A percentile compares a stretch with the other conserved stretches of the same genome.
Evolutionary conservation across 2,888 invertebrate genomes (phyloP).

Genomic region (Drosophila melanosoma): DNA sequence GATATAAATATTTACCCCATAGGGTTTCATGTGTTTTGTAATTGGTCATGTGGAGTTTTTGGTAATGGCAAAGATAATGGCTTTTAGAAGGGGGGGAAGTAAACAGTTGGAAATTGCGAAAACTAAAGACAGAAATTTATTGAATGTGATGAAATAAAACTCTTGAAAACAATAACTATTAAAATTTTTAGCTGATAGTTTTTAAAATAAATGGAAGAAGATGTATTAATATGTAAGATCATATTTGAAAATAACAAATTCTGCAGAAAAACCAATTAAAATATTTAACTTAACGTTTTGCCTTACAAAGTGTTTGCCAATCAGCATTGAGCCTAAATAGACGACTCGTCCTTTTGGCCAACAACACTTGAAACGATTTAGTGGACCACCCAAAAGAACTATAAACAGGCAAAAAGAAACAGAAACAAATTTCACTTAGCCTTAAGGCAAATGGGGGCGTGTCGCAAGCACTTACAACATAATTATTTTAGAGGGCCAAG

Average conservation of each 20-base stretch:
- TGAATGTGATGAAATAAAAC: not conserved
- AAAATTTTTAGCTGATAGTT: not conserved
- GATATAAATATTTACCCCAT: constrained; percentile 8
- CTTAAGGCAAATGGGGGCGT: constrained; percentile 48
- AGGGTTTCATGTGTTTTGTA: constrained; percentile 15
- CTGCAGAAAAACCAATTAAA: not conserved
- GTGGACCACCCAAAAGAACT: constrained; percentile 55
- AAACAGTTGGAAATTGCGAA: constrained; percentile 2
- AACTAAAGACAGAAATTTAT: not conserved
- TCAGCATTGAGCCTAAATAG: not conserved
- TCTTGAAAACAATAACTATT: not conserved
- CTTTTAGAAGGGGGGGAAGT: not conserved
- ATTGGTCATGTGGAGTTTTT: constrained; percentile 3
- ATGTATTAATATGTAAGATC: not conserved
- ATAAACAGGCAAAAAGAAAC: constrained; percentile 5
- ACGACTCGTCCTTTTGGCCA: not conserved
- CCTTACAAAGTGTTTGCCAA: constrained; percentile 10
- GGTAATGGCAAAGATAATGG: not conserved
- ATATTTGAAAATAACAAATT: not conserved
- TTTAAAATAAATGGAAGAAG: not conserved
- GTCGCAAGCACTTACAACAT: constrained; percentile 66
- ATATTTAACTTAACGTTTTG: not conserved
- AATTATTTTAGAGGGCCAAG: constrained; percentile 56
- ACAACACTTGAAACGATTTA: constrained; percentile 36
- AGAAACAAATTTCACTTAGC: not conserved